A percentile compares a stretch with the other conserved stretches of the same genome.
Conservation (phyloP, 2,113 vertebrate genomes). For the Chascanopsetta lugubris region DNA sequence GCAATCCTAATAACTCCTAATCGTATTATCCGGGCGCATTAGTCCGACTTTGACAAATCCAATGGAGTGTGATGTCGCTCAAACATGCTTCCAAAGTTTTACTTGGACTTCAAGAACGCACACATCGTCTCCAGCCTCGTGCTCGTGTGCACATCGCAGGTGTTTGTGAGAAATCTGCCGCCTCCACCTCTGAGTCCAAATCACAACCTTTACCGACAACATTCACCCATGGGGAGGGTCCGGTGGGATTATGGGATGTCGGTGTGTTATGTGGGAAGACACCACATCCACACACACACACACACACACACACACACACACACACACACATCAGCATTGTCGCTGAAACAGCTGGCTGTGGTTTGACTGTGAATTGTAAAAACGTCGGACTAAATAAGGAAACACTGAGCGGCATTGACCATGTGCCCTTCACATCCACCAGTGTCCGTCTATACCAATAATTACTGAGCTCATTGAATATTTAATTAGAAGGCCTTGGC, state of each 20-base stretch:
- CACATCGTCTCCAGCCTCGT: too few species aligned
- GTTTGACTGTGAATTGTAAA: neutral
- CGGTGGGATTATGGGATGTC: neutral
- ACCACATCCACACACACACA: too few species aligned
- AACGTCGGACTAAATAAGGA: slow-evolving; percentile 1
- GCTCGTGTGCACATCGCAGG: too few species aligned
- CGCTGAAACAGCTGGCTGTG: neutral
- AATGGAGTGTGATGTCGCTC: too few species aligned
- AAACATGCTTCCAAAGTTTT: too few species aligned
- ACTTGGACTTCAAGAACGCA: too few species aligned
- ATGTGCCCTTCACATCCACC: slow-evolving; percentile 1
- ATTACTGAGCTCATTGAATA: neutral
- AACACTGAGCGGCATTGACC: neutral
- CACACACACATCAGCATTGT: neutral
- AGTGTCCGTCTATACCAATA: slow-evolving; percentile 4
- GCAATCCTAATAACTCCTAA: too few species aligned
- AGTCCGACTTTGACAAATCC: too few species aligned
- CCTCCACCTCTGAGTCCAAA: neutral
- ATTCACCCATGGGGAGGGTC: neutral
- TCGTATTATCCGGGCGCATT: too few species aligned
- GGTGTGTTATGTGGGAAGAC: neutral
- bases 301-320: too few species aligned
- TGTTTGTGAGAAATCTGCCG: too few species aligned
- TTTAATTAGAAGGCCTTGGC: slow-evolving; percentile 12
- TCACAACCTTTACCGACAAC: neutral